Evolutionary conservation across 2,797 vertebrate genomes (phyloP).

Genomic region (Gallinago solitaria): DNA sequence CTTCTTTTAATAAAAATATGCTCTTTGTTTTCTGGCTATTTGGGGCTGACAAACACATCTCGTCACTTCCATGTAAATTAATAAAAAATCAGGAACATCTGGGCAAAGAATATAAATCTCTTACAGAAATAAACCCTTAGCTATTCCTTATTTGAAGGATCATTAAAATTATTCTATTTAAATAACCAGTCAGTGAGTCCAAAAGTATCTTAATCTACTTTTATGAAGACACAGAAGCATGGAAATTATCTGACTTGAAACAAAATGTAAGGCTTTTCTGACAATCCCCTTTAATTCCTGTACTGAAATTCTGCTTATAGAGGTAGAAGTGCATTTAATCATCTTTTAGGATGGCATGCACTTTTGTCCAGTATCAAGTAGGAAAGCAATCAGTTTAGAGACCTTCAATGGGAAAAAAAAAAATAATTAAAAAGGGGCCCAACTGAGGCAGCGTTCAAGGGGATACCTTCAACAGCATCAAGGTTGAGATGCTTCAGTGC

Average conservation of each 20-base stretch:
- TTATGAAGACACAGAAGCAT: neutral
- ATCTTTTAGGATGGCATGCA: neutral
- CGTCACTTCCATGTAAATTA: neutral
- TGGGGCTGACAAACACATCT: neutral
- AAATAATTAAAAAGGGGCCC: neutral
- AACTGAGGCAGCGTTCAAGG: neutral
- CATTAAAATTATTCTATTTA: neutral
- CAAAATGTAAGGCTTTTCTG: neutral
- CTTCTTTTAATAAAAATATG: neutral
- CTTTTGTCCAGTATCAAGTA: neutral
- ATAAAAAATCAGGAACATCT: neutral
- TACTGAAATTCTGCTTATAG: neutral
- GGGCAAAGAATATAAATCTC: neutral
- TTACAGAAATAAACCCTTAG: neutral
- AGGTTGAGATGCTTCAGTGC: neutral
- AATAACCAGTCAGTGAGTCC: neutral
- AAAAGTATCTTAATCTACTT: neutral
- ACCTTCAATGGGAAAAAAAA: neutral
- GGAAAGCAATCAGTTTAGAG: neutral
- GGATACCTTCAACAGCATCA: neutral
- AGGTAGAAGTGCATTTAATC: neutral
- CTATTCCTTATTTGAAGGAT: neutral
- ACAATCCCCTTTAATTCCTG: neutral
- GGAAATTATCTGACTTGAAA: neutral
- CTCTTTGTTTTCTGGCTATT: neutral